A percentile compares a stretch with the other conserved stretches of the same genome.
Evolutionary conservation across 2,113 vertebrate genomes (phyloP).

Genomic region (Melanerpes aurifrons): DNA sequence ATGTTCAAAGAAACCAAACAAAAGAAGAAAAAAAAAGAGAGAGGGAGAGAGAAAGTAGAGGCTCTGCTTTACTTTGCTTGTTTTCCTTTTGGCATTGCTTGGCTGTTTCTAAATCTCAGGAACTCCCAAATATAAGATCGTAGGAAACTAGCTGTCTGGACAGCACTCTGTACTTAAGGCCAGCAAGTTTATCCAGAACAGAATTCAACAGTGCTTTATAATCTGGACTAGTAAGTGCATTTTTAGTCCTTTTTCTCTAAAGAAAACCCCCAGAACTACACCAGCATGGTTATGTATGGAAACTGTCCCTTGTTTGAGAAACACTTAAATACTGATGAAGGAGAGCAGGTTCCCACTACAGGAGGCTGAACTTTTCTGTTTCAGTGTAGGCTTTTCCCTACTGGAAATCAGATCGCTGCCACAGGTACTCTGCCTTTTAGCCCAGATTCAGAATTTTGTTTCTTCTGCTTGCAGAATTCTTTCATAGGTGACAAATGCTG

Average conservation of each 20-base stretch:
- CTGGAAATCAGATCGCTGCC: neutral
- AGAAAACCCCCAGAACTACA: neutral
- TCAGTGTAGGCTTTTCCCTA: neutral
- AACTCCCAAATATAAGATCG: neutral
- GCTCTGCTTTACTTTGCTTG: neutral
- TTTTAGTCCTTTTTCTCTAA: neutral
- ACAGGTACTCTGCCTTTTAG: neutral
- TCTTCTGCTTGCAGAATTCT: neutral
- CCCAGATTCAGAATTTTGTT: neutral
- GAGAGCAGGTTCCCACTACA: neutral
- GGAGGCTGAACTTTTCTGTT: neutral
- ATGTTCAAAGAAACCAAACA: neutral
- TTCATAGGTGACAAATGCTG: neutral
- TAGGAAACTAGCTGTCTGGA: neutral
- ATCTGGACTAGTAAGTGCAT: neutral
- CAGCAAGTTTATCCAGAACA: neutral
- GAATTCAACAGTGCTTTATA: neutral
- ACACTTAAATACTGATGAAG: neutral
- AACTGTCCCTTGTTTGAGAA: neutral
- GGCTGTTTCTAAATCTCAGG: neutral
- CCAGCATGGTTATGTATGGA: neutral
- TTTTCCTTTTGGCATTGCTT: neutral
- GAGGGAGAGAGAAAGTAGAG: too few relatives aligned
- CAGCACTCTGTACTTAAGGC: neutral
- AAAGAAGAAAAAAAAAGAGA: neutral